These are phyloP conservation scores for Ophioderma brevispina DNA, from an alignment of 35 echinoderm and acorn worm genomes.

Conservation along the genomic window DNA sequence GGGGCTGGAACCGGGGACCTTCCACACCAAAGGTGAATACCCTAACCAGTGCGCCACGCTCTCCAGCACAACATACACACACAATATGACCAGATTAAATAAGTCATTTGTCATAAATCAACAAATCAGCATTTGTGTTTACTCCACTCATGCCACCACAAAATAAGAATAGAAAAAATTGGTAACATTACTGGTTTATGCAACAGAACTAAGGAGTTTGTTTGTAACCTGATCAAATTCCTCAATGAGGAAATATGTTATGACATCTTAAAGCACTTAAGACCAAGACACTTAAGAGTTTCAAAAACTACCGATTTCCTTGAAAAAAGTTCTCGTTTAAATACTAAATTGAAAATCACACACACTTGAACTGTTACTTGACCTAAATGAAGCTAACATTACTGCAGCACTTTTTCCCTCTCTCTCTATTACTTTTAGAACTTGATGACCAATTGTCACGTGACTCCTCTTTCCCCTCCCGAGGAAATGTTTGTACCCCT, in stretches of 20 bases:
- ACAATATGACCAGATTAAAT: too few species aligned
- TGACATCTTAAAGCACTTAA: neutral
- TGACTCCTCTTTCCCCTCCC: neutral
- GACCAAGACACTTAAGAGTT: neutral
- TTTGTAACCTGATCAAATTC: neutral
- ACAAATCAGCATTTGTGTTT: too few species aligned
- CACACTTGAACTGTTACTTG: neutral
- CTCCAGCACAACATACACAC: too few species aligned
- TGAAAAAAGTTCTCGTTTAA: neutral
- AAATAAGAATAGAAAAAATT: too few species aligned
- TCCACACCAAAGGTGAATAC: too few species aligned
- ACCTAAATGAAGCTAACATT: neutral
- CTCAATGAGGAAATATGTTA: neutral
- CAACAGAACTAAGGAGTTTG: neutral
- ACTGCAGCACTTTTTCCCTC: neutral
- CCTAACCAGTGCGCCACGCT: too few species aligned
- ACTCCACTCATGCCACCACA: too few species aligned
- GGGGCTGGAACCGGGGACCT: too few species aligned
- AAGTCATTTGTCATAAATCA: too few species aligned
- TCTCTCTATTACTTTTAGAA: neutral
- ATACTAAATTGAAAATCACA: neutral
- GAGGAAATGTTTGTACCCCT: constrained; percentile 4
- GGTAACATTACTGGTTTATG: neutral
- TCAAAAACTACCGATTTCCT: neutral
- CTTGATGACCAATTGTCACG: constrained; percentile 9